Conservation (phyloP, 1,140 invertebrate genomes). For the roundworm (Caenorhabditis elegans) region DNA sequence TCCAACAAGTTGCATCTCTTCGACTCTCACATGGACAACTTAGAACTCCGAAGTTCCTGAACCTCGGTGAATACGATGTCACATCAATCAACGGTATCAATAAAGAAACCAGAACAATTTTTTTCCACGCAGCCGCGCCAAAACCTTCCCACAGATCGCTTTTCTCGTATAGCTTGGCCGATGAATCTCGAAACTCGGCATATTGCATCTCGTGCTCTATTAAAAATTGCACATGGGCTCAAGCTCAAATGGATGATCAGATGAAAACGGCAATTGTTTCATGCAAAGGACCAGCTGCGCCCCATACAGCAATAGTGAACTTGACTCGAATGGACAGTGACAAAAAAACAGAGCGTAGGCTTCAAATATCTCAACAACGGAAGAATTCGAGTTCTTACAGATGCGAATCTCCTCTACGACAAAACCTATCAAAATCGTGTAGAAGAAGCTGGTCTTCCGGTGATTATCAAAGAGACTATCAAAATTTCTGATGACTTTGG, state of each 20-base stretch:
- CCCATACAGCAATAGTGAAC: not conserved
- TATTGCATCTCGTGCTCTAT: not conserved
- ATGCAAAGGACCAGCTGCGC: slow-evolving; percentile 6
- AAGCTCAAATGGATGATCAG: not conserved
- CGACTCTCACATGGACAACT: not conserved
- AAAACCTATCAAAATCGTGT: not conserved
- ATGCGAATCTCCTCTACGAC: not conserved
- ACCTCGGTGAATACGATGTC: slow-evolving; percentile 12
- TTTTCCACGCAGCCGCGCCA: not conserved
- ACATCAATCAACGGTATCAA: not conserved
- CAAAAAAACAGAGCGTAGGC: not conserved
- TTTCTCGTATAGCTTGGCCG: not conserved
- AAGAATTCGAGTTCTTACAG: not conserved
- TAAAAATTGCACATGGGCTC: not conserved
- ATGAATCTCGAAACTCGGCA: not conserved
- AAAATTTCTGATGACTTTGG: not conserved
- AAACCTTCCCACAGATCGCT: not conserved
- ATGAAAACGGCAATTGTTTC: not conserved
- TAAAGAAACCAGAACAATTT: not conserved
- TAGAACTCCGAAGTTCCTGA: not conserved
- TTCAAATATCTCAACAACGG: not conserved
- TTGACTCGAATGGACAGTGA: not conserved
- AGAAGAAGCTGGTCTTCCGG: not conserved
- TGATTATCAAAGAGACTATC: not conserved
- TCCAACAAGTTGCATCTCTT: slow-evolving; percentile 44